Evolutionary conservation across 2,113 vertebrate species (phyloP).

Genomic region (Salvelinus fontinalis): DNA sequence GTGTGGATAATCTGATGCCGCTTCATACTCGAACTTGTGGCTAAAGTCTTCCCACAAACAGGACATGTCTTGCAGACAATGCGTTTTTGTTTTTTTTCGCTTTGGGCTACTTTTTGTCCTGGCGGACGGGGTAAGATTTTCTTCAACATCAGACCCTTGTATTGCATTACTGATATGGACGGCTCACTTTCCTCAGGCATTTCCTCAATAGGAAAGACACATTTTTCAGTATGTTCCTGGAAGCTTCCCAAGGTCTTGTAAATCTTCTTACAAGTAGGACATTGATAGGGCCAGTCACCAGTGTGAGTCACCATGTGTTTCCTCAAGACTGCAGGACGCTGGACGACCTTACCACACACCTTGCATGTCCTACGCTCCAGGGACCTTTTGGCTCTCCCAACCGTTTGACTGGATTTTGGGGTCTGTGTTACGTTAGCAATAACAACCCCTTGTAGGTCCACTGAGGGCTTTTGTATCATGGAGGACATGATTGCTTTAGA

Average conservation of each 20-base stretch:
- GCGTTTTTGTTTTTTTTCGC: no score
- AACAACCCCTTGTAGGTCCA: no score
- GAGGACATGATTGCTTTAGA: no score
- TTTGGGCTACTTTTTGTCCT: no score
- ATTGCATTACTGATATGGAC: no score
- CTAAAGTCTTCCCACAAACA: no score
- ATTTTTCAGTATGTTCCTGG: neutral
- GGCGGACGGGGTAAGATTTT: no score
- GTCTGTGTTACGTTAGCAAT: neutral
- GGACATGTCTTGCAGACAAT: no score
- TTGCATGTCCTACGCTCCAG: neutral
- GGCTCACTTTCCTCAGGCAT: neutral
- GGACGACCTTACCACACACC: neutral
- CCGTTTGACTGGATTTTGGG: no score
- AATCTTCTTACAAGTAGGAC: neutral
- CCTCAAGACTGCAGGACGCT: neutral
- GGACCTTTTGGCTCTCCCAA: neutral
- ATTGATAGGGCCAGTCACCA: neutral
- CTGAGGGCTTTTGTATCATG: no score
- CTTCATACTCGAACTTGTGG: no score
- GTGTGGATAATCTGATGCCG: neutral
- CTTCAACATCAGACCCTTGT: no score
- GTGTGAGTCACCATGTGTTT: conserved; percentile 1
- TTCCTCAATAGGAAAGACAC: neutral
- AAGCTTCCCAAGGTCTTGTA: neutral